Conservation (phyloP, 2,888 invertebrate genomes). For the Papilio gigon region DNA sequence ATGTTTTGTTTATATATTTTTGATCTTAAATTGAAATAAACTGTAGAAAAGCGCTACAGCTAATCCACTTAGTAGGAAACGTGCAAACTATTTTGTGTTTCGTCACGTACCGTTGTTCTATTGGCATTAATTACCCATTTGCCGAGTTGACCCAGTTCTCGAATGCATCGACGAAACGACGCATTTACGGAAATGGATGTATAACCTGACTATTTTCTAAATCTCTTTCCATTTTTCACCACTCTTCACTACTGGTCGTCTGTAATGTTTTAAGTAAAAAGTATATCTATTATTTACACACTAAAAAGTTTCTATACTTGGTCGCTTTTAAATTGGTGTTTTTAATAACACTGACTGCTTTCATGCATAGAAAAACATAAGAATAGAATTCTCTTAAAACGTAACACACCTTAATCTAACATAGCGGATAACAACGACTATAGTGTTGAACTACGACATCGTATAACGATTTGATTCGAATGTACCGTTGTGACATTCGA, state of each 20-base stretch:
- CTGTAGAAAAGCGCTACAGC: background rate
- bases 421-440: background rate
- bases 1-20: background rate
- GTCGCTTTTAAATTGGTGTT: too few species aligned
- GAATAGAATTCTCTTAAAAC: background rate
- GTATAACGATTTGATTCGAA: constrained; percentile 3
- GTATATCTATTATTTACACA: background rate
- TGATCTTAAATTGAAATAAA: background rate
- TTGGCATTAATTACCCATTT: constrained; percentile 40
- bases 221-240: background rate
- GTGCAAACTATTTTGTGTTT: constrained; percentile 27
- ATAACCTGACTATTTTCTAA: constrained; percentile 23
- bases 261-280: background rate
- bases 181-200: constrained; percentile 13
- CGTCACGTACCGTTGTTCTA: constrained; percentile 35
- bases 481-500: constrained; percentile 22
- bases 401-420: background rate
- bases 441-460: constrained; percentile 7
- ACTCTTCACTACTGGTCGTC: background rate
- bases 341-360: too few species aligned
- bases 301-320: background rate
- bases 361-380: background rate
- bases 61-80: constrained; percentile 10
- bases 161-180: constrained; percentile 27
- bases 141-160: constrained; percentile 32